Evolutionary conservation across 2,888 invertebrate genomes (phyloP).

Genomic region (Sialis lutaria): DNA sequence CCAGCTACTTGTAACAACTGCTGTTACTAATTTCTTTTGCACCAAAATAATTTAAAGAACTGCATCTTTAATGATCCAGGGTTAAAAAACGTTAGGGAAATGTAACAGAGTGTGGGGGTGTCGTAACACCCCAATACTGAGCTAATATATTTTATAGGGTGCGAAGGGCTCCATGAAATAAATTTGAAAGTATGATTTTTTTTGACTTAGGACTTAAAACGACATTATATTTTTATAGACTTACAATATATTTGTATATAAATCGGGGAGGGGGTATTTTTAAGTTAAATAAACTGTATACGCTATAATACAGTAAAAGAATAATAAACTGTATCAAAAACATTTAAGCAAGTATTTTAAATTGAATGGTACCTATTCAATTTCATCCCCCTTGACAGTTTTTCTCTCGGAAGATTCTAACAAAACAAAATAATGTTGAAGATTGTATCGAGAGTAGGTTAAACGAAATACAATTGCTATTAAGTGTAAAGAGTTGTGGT

Average conservation of each 20-base stretch:
- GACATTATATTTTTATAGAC: too few species aligned
- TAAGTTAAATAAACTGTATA: too few species aligned
- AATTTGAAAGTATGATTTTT: conserved; percentile 30
- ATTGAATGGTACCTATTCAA: too few species aligned
- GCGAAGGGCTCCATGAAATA: conserved; percentile 25
- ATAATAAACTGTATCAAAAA: too few species aligned
- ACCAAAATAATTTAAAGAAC: conserved; percentile 25
- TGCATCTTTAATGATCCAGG: conserved; percentile 19
- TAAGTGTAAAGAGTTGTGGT: background rate
- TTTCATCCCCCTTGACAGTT: too few species aligned
- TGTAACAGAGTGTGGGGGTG: conserved; percentile 18
- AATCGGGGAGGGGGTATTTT: too few species aligned
- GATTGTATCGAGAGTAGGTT: too few species aligned
- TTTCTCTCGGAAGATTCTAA: too few species aligned
- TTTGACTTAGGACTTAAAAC: conserved; percentile 8
- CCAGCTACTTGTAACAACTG: conserved; percentile 13
- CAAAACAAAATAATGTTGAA: too few species aligned
- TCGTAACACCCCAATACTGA: conserved; percentile 25
- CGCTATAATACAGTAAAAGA: too few species aligned
- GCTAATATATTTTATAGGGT: conserved; percentile 20
- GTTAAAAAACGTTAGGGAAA: conserved; percentile 9
- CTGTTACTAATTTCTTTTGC: conserved; percentile 24
- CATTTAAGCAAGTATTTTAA: too few species aligned
- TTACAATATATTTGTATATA: too few species aligned
- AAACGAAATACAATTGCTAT: background rate